These are phyloP conservation scores for Andricus grossulariae DNA, from an alignment of 1,140 invertebrate genomes.

Conservation along the genomic window DNA sequence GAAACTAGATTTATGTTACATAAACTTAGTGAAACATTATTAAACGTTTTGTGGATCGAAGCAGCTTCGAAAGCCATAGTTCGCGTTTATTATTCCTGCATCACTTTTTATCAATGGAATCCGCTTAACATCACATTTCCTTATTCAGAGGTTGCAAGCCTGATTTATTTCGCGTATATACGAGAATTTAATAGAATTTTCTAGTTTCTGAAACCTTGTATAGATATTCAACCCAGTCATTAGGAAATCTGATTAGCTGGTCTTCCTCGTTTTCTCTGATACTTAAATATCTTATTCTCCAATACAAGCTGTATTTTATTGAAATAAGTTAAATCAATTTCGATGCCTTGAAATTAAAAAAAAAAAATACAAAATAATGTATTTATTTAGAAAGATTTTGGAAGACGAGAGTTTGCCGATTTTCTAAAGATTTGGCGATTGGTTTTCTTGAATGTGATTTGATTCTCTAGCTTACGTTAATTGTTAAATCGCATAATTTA, in stretches of 20 bases:
- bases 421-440: background rate
- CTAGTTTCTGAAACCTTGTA: background rate
- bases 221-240: background rate
- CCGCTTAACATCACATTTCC: background rate
- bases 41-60: slow-evolving; percentile 19
- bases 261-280: background rate
- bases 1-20: slow-evolving; percentile 70
- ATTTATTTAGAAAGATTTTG: background rate
- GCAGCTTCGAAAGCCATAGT: slow-evolving; percentile 2
- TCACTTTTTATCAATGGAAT: background rate
- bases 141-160: background rate
- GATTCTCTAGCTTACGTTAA: slow-evolving; percentile 1
- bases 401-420: background rate
- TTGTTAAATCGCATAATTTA: slow-evolving; percentile 8
- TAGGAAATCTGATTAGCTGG: background rate
- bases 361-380: background rate
- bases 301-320: too few relatives aligned
- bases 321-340: too few relatives aligned
- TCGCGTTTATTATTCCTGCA: slow-evolving; percentile 14
- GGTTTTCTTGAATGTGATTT: slow-evolving; percentile 22
- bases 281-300: background rate
- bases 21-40: slow-evolving; percentile 53
- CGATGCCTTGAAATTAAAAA: background rate
- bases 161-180: background rate
- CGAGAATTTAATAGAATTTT: slow-evolving; percentile 3